Base-by-base conservation (phyloP, 2,888 invertebrate genomes). In the Macrophya alboannulata region DNA sequence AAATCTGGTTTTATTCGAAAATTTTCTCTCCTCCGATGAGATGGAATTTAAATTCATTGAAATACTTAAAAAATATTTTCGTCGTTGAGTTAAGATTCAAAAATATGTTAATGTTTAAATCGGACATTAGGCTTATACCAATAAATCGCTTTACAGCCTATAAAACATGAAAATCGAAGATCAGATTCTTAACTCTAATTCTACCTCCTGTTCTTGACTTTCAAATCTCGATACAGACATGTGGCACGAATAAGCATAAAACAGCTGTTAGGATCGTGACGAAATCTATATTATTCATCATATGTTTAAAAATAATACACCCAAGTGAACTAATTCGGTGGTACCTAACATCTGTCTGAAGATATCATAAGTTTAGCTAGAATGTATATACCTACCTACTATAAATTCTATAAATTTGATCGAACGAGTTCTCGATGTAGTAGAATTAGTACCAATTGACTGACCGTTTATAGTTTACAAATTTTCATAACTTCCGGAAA, bases 401-500 rank as follows among this genome's bases (percentile, higher is more conserved):
- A 62, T 25, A 62, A 62, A 62, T 62, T 25, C 1, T 62, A 62
- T 12, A 62, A 21, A 8, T 21, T 62, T 62, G 10, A 25, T 62
- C 25, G 62, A 62, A 25, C 10, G 21, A 12, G 25, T 21, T 25
- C 12, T 9, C 48, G 10, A 0, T 25, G 25, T 25, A 62, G 25
- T 25, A 25, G 10, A 25, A 62, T 62, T 62, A 62, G 21, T 62
- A 62, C 25, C 62, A 2, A 25, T 17, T 4, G 12, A 62, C 21
- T 62, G 21, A 62, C 4, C 4, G 37, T 71, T 71, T 31, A 31
- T 68, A 71, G 25, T 71, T 40, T 17, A 6, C 1, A 9, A 71
- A 40, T n/a, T 71, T 71, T 71, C n/a, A 71, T 71, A 37, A 71
- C 71, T 71, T 71, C 71, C 71, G 71, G 15, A 12, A 21, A 31